Evolutionary conservation across 2,888 invertebrate species (phyloP).

Genomic region (Heteromyza rotundicornis): DNA sequence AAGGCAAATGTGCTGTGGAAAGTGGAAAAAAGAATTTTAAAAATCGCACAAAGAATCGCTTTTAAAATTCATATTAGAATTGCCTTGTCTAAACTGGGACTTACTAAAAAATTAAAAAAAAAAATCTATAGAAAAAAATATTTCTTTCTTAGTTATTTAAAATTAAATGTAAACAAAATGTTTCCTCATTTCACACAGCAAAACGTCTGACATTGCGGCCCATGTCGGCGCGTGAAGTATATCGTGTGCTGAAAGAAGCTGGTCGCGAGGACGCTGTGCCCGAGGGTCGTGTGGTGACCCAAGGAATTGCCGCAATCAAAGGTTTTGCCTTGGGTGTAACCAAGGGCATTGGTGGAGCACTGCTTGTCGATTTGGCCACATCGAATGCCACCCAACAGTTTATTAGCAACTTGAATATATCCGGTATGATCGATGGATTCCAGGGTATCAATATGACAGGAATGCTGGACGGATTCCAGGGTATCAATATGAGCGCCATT

Average conservation of each 20-base stretch:
- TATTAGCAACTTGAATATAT: conserved; percentile 28
- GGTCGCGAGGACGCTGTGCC: conserved; percentile 23
- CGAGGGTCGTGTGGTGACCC: conserved; percentile 34
- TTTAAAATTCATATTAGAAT: no score
- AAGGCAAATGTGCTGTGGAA: no score
- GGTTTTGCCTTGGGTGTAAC: conserved; percentile 38
- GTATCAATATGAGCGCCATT: conserved; percentile 5
- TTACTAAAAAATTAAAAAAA: no score
- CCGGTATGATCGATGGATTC: neutral
- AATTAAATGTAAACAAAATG: no score
- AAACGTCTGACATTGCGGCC: conserved; percentile 30
- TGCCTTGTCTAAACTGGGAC: no score
- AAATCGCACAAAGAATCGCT: no score
- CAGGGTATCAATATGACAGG: neutral
- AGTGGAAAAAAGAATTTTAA: no score
- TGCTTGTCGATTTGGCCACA: conserved; percentile 39
- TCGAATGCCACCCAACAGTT: conserved; percentile 33
- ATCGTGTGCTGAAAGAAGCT: conserved; percentile 13
- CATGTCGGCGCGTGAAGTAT: conserved; percentile 23
- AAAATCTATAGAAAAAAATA: no score
- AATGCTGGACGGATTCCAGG: neutral
- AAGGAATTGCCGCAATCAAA: conserved; percentile 35
- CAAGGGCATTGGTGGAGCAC: conserved; percentile 34
- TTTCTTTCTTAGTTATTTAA: no score
- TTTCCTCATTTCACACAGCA: no score